Evolutionary conservation across 92 coral and sea anemone species (phyloP).

Genomic region (Scolanthus callimorphus): DNA sequence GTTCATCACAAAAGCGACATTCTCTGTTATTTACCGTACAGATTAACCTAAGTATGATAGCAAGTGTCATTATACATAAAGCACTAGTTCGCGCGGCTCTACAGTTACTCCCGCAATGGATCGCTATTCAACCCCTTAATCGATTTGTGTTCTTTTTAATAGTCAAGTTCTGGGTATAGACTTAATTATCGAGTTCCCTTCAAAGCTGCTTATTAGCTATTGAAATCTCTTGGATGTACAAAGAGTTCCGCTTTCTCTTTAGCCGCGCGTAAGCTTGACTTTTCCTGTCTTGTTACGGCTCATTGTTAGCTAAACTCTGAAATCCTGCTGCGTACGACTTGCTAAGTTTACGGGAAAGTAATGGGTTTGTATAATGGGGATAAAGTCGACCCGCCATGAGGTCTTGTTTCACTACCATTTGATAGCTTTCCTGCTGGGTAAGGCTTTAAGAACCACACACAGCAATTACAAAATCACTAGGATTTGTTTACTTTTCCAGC

Average conservation of each 20-base stretch:
- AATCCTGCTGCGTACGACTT: neutral
- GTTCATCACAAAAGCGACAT: neutral
- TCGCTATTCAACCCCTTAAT: constrained; percentile 20
- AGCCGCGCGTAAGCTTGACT: too few relatives aligned
- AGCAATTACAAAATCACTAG: constrained; percentile 13
- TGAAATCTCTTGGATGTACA: neutral
- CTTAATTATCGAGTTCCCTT: neutral
- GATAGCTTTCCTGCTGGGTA: constrained; percentile 53
- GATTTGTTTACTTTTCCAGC: constrained; percentile 22
- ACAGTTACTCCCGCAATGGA: constrained; percentile 24
- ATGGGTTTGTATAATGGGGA: constrained; percentile 40
- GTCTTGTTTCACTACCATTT: constrained; percentile 21
- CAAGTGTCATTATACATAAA: neutral
- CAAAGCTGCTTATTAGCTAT: neutral
- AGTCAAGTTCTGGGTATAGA: neutral
- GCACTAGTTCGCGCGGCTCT: neutral
- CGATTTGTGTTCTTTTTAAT: constrained; percentile 6
- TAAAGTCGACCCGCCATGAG: constrained; percentile 10
- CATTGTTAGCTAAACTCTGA: neutral
- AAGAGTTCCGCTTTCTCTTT: neutral
- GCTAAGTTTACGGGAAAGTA: constrained; percentile 36
- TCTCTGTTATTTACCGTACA: neutral
- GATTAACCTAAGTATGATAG: neutral
- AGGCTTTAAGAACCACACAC: constrained; percentile 14
- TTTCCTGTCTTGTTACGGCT: too few relatives aligned